Evolutionary conservation across 2,113 vertebrate genomes (phyloP).

Genomic region (Columba janthina): DNA sequence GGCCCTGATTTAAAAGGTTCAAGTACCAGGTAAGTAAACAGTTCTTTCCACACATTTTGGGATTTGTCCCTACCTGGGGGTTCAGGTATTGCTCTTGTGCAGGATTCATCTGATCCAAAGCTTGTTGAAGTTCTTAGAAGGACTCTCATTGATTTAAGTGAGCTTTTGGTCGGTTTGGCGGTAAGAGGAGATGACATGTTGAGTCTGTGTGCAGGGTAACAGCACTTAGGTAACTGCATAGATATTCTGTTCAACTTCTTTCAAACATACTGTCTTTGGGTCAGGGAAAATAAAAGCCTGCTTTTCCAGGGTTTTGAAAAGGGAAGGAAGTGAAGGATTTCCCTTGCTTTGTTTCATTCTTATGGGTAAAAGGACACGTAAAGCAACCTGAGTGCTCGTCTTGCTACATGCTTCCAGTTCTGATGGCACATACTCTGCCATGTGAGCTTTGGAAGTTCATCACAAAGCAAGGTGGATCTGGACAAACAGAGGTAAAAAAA

Average conservation of each 20-base stretch:
- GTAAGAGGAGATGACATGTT: not conserved
- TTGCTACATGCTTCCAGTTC: slow-evolving; percentile 18
- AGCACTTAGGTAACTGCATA: not conserved
- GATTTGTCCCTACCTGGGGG: not conserved
- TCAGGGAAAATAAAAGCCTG: not conserved
- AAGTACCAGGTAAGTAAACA: not conserved
- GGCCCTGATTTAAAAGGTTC: not conserved
- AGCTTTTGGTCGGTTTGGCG: not conserved
- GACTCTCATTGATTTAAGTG: not conserved
- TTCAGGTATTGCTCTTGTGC: not conserved
- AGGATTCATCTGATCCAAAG: not conserved
- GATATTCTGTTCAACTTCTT: not conserved
- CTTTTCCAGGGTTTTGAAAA: not conserved
- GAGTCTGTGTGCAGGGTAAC: not conserved
- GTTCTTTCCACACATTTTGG: not conserved
- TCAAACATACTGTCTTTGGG: not conserved
- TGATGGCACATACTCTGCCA: not conserved
- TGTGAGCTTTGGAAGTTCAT: not conserved
- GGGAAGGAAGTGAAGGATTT: not conserved
- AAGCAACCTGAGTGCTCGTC: not conserved
- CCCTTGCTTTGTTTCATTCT: slow-evolving; percentile 10
- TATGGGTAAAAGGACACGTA: not conserved
- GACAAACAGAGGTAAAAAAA: slow-evolving; percentile 30
- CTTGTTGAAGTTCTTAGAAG: not conserved
- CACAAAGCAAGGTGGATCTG: not conserved